A percentile compares a stretch with the other conserved stretches of the same genome.
Evolutionary conservation across 2,797 vertebrate genomes (phyloP).

Genomic region (Microhierax caerulescens): DNA sequence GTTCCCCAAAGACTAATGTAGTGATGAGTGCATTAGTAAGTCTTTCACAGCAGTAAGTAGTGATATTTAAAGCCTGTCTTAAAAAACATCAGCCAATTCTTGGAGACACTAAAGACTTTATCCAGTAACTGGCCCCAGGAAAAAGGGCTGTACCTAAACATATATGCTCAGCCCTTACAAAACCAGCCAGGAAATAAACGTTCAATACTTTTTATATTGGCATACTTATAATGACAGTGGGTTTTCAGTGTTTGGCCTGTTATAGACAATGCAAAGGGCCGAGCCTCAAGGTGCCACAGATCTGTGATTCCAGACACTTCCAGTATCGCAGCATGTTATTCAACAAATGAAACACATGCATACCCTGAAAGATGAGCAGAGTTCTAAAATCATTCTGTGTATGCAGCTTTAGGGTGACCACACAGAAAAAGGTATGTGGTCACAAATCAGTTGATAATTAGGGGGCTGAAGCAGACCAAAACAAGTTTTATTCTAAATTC

Average conservation of each 20-base stretch:
- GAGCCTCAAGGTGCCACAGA: neutral
- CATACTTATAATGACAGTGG: neutral
- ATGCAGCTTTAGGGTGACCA: neutral
- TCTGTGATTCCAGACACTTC: neutral
- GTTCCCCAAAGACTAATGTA: neutral
- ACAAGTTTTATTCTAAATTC: neutral
- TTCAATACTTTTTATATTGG: neutral
- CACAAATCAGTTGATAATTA: neutral
- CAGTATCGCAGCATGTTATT: neutral
- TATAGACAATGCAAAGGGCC: neutral
- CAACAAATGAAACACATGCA: neutral
- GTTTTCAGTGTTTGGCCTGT: neutral
- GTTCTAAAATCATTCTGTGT: neutral
- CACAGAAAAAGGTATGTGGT: neutral
- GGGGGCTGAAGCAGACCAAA: neutral
- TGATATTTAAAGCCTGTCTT: neutral
- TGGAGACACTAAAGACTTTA: neutral
- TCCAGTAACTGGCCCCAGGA: neutral
- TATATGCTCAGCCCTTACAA: neutral
- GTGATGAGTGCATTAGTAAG: neutral
- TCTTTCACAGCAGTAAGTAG: neutral
- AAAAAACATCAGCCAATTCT: neutral
- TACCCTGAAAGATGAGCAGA: neutral
- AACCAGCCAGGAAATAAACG: neutral
- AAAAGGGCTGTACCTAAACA: neutral